Evolutionary conservation across 2,113 vertebrate genomes (phyloP).

Genomic region (Saimiri boliviensis): DNA sequence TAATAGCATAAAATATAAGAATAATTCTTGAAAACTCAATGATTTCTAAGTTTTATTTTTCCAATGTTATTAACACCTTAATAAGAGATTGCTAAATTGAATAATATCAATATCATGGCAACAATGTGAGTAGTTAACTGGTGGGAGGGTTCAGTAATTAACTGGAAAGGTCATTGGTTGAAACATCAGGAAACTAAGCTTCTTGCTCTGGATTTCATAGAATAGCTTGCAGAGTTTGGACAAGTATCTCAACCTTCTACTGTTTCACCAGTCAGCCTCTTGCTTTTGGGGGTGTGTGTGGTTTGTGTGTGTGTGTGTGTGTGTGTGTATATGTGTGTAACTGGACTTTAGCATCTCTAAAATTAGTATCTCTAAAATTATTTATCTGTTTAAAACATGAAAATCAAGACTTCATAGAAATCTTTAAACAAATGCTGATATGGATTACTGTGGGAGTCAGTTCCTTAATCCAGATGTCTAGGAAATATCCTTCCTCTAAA

Average conservation of each 20-base stretch:
- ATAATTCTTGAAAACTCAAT: neutral
- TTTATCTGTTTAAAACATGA: constrained; percentile 6
- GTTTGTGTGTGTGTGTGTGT: neutral
- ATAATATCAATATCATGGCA: neutral
- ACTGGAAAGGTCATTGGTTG: neutral
- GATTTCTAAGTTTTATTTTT: constrained; percentile 26
- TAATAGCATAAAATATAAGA: constrained; percentile 10
- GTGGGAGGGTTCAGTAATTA: neutral
- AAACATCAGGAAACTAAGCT: neutral
- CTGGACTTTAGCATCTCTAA: neutral
- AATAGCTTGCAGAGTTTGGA: neutral
- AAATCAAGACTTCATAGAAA: neutral
- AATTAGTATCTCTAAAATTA: constrained; percentile 8
- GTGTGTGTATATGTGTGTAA: neutral
- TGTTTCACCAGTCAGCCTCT: neutral
- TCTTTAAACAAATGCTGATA: constrained; percentile 23
- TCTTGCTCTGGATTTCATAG: neutral
- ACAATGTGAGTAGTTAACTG: neutral
- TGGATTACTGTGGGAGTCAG: neutral
- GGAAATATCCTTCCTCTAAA: constrained; percentile 1
- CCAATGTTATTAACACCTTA: constrained; percentile 15
- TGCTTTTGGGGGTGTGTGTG: neutral
- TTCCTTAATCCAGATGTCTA: neutral
- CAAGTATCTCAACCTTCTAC: neutral
- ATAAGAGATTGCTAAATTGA: neutral